Percentiles rank a stretch among this genome's conserved stretches.
These are phyloP conservation scores for Oscarella lobularis DNA, from an alignment of 37 sponge, comb jelly and placozoan genomes.

Conservation along the genomic window DNA sequence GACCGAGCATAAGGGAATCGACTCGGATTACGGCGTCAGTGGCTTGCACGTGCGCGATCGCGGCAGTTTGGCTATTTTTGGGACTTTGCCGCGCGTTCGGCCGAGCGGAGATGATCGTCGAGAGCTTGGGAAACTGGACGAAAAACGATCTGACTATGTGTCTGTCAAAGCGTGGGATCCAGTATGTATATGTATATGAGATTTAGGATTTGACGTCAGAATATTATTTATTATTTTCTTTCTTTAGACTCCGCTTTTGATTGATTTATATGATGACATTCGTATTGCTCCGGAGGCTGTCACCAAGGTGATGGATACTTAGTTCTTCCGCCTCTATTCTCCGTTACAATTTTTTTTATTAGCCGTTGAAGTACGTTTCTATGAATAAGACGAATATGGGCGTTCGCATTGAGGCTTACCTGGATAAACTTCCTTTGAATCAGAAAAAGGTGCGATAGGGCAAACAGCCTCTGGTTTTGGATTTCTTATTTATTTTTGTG, in stretches of 20 bases:
- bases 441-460: conserved; percentile 32
- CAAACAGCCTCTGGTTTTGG: too few relatives aligned
- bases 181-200: background rate
- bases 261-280: background rate
- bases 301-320: background rate
- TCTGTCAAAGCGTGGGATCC: background rate
- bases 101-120: background rate
- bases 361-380: background rate
- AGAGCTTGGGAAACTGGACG: background rate
- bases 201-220: background rate
- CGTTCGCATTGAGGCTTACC: conserved; percentile 38
- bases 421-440: conserved; percentile 61
- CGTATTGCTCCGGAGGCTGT: background rate
- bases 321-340: too few relatives aligned
- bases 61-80: background rate
- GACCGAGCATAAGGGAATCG: background rate
- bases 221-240: background rate
- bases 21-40: background rate
- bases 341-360: background rate
- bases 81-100: background rate
- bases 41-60: background rate
- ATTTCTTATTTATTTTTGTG: background rate
- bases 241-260: background rate
- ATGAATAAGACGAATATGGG: conserved; percentile 10
- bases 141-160: background rate